Evolutionary conservation across 1,140 invertebrate genomes (phyloP).

Genomic region (Lordiphosa clarofinis): DNA sequence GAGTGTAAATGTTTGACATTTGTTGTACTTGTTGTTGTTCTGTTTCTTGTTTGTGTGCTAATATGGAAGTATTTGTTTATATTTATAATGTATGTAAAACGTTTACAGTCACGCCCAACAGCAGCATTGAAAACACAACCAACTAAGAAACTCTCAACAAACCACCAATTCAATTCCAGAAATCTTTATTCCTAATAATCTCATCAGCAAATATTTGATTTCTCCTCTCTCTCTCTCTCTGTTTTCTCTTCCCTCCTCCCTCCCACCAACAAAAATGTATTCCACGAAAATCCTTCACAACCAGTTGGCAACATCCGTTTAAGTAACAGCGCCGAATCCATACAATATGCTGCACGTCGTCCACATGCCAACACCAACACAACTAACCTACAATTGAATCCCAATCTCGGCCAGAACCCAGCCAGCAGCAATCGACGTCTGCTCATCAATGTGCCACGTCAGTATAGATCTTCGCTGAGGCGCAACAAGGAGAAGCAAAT

Average conservation of each 20-base stretch:
- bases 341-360: slow-evolving; percentile 81
- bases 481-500: slow-evolving; percentile 85
- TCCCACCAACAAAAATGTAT: not conserved
- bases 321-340: slow-evolving; percentile 85
- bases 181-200: slow-evolving; percentile 1
- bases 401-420: slow-evolving; percentile 56
- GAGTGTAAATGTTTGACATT: slow-evolving; percentile 22
- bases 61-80: slow-evolving; percentile 9
- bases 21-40: slow-evolving; percentile 58
- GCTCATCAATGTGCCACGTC: slow-evolving; percentile 83
- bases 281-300: slow-evolving; percentile 6
- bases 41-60: slow-evolving; percentile 36
- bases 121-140: slow-evolving; percentile 12
- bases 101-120: slow-evolving; percentile 9
- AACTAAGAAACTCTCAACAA: slow-evolving; percentile 26
- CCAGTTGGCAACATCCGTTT: slow-evolving; percentile 82
- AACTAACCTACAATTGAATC: slow-evolving; percentile 45
- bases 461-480: slow-evolving; percentile 84
- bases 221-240: slow-evolving; percentile 45
- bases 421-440: slow-evolving; percentile 80
- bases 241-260: slow-evolving; percentile 11
- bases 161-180: slow-evolving; percentile 9
- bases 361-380: slow-evolving; percentile 78
- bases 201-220: slow-evolving; percentile 49
- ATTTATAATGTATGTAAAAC: no score